Evolutionary conservation across 2,113 vertebrate species (phyloP).

Genomic region (Channa maculata): DNA sequence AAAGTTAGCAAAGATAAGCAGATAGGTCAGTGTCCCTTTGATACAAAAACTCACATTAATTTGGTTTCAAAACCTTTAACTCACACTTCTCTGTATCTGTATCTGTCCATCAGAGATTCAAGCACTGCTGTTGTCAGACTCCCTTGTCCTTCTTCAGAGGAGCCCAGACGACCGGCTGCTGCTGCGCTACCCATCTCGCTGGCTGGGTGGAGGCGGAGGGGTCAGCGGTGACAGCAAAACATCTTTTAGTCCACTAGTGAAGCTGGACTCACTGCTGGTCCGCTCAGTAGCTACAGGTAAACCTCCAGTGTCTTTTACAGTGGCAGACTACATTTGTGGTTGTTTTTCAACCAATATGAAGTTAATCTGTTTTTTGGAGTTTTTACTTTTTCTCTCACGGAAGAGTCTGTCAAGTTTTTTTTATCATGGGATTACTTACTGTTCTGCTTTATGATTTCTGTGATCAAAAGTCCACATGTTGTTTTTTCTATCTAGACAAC

Average conservation of each 20-base stretch:
- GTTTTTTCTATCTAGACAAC: slow-evolving; percentile 82
- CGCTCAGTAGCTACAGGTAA: slow-evolving; percentile 90
- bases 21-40: slow-evolving; percentile 81
- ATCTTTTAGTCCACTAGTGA: slow-evolving; percentile 90
- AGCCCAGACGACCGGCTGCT: slow-evolving; percentile 89
- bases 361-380: too few relatives aligned
- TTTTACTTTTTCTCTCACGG: too few relatives aligned
- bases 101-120: slow-evolving; percentile 86
- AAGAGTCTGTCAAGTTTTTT: too few relatives aligned
- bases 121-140: slow-evolving; percentile 91
- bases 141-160: slow-evolving; percentile 90
- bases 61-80: background rate
- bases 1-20: slow-evolving; percentile 93
- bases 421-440: too few relatives aligned
- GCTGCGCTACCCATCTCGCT: slow-evolving; percentile 86
- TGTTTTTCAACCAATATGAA: too few relatives aligned
- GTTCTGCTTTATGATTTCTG: background rate
- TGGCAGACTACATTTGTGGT: too few relatives aligned
- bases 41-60: background rate
- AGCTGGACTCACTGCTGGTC: slow-evolving; percentile 89
- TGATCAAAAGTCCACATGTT: accelerated
- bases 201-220: slow-evolving; percentile 78
- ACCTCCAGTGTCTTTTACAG: accelerated
- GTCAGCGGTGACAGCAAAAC: slow-evolving; percentile 87
- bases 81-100: accelerated